Conservation (phyloP, 1,140 invertebrate species). For the Geopemphigus sp. region DNA sequence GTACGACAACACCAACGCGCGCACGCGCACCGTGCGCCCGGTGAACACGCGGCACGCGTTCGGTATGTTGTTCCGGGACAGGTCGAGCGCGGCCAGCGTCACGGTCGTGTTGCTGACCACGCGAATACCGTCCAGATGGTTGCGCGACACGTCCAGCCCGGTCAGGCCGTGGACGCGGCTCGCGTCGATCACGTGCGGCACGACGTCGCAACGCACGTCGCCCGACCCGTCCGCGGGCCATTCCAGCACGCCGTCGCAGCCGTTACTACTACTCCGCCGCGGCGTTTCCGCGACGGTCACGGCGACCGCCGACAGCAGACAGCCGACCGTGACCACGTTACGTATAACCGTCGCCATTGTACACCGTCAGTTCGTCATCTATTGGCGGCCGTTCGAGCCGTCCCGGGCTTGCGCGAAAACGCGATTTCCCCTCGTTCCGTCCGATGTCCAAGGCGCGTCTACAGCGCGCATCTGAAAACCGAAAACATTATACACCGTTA, state of each 20-base stretch:
- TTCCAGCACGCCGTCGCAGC: not conserved
- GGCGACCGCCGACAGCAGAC: not conserved
- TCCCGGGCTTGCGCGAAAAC: not conserved
- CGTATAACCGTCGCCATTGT: constrained; percentile 7
- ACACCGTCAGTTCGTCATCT: too few relatives aligned
- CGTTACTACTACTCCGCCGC: too few relatives aligned
- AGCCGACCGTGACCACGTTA: not conserved
- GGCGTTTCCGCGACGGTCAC: not conserved
- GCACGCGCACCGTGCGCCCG: not conserved
- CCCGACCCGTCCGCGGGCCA: not conserved
- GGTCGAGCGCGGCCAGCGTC: not conserved
- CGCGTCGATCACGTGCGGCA: constrained; percentile 7
- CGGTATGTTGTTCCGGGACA: not conserved
- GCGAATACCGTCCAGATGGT: not conserved
- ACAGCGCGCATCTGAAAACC: not conserved
- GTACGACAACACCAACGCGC: not conserved
- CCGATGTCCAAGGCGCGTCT: too few relatives aligned
- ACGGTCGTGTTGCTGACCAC: not conserved
- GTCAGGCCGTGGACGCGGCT: not conserved
- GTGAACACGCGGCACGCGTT: not conserved
- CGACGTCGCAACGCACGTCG: constrained; percentile 8
- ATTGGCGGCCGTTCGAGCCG: not conserved
- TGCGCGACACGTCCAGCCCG: not conserved
- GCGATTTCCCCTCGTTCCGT: not conserved
- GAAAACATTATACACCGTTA: not conserved